Evolutionary conservation across 2,113 vertebrate genomes (phyloP).

Genomic region (Zosterops borbonicus): DNA sequence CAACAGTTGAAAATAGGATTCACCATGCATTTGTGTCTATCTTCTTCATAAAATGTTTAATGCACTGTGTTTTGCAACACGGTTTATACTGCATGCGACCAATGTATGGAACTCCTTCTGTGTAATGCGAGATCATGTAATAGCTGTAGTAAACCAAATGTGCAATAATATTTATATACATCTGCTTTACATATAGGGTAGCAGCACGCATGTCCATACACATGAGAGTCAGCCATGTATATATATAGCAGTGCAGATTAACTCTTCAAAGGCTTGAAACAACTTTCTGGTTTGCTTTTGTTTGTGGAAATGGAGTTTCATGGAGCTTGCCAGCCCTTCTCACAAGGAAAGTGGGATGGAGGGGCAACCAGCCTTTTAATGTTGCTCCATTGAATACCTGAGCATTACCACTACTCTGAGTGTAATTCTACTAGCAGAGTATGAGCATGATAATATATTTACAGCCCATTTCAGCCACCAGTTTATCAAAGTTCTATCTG

Average conservation of each 20-base stretch:
- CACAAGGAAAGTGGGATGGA: neutral
- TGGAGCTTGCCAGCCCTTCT: neutral
- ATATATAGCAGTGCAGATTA: neutral
- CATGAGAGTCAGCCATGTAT: neutral
- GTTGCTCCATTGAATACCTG: neutral
- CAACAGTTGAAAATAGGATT: slow-evolving; percentile 22
- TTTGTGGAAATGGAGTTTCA: neutral
- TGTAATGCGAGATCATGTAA: neutral
- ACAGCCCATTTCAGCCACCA: neutral
- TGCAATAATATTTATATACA: slow-evolving; percentile 38
- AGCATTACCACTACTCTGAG: neutral
- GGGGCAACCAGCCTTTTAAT: neutral
- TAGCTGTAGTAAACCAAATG: slow-evolving; percentile 15
- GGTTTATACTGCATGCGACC: neutral
- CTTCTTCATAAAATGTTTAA: slow-evolving; percentile 38
- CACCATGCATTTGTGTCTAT: neutral
- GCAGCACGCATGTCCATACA: fast-evolving
- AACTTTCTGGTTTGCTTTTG: neutral
- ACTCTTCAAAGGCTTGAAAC: neutral
- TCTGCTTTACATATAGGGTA: neutral
- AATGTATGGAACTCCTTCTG: neutral
- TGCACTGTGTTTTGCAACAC: neutral
- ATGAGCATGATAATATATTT: neutral
- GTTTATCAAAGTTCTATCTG: slow-evolving; percentile 16
- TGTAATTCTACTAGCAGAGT: neutral